Percentiles rank a stretch among this genome's conserved stretches.
phyloP scores from a whole-genome alignment of 1,140 invertebrate genomes.

The Drosophila oshimai region DNA sequence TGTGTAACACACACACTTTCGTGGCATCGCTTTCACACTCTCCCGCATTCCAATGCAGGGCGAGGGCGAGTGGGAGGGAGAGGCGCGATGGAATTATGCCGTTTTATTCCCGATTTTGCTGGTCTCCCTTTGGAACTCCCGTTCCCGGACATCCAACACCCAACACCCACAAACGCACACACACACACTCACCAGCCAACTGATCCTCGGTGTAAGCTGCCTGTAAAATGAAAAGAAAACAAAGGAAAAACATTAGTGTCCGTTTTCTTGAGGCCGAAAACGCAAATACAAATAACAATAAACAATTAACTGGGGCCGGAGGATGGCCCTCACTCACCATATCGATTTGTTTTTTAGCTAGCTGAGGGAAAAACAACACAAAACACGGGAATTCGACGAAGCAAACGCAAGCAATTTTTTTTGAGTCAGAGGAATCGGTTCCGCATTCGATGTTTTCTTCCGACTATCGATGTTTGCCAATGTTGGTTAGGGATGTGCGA shows the following conservation, averaged over 20 bases:
- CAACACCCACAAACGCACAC: slow-evolving; percentile 7
- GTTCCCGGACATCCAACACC: slow-evolving; percentile 26
- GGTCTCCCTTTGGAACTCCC: slow-evolving; percentile 51
- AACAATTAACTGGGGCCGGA: slow-evolving; percentile 5
- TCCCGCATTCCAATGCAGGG: slow-evolving; percentile 15
- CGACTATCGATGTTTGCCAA: no score
- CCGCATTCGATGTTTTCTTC: not conserved
- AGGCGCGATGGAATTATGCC: slow-evolving; percentile 33
- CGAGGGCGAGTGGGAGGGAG: slow-evolving; percentile 1
- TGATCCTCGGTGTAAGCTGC: slow-evolving; percentile 94
- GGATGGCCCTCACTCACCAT: slow-evolving; percentile 51
- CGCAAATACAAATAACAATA: not conserved
- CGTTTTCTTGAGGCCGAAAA: not conserved
- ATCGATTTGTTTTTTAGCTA: slow-evolving; percentile 54
- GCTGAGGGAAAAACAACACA: slow-evolving; percentile 51
- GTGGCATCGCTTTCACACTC: slow-evolving; percentile 29
- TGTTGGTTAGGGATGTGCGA: no score
- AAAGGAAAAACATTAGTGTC: slow-evolving; percentile 4
- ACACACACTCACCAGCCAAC: slow-evolving; percentile 90
- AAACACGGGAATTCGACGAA: slow-evolving; percentile 62
- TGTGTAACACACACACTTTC: slow-evolving; percentile 49
- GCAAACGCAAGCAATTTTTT: slow-evolving; percentile 31
- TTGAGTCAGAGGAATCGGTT: slow-evolving; percentile 10
- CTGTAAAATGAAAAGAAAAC: slow-evolving; percentile 84
- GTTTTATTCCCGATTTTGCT: slow-evolving; percentile 19